phyloP scores from a whole-genome alignment of 2,113 vertebrate species.

The Corynorhinus townsendii region DNA sequence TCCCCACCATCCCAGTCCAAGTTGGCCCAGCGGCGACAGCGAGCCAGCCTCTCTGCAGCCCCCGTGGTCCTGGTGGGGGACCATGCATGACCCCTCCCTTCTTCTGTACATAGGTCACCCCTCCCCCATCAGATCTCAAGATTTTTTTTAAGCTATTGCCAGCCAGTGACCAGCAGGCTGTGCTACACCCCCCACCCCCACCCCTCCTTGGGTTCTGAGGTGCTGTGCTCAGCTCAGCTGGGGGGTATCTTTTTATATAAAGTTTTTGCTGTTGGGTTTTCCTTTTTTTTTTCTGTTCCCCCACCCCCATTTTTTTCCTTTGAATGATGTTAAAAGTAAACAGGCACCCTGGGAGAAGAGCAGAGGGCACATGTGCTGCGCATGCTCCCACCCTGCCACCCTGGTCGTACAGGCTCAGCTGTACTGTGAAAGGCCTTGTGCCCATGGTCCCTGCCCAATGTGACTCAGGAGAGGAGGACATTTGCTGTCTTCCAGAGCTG shows the following conservation, averaged over 20 bases:
- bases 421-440: constrained; percentile 41
- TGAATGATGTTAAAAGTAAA: constrained; percentile 28
- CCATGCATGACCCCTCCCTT: constrained; percentile 44
- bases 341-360: background rate
- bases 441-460: background rate
- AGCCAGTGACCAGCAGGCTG: constrained; percentile 67
- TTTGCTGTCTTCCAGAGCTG: constrained; percentile 22
- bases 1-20: constrained; percentile 94
- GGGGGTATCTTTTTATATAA: constrained; percentile 73
- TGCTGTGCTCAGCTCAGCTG: constrained; percentile 81
- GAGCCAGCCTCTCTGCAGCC: constrained; percentile 85
- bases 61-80: constrained; percentile 93
- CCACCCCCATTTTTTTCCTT: background rate
- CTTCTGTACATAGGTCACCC: constrained; percentile 36
- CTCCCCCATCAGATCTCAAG: background rate
- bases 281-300: background rate
- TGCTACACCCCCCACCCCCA: background rate
- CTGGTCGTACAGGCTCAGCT: background rate
- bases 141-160: constrained; percentile 52
- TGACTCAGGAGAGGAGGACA: constrained; percentile 21
- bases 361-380: background rate
- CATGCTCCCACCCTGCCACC: background rate
- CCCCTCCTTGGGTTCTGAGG: constrained; percentile 73
- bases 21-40: constrained; percentile 92
- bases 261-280: constrained; percentile 51